Conservation (phyloP, 2,888 invertebrate species). For the Drosophila pseudotalamancana region DNA sequence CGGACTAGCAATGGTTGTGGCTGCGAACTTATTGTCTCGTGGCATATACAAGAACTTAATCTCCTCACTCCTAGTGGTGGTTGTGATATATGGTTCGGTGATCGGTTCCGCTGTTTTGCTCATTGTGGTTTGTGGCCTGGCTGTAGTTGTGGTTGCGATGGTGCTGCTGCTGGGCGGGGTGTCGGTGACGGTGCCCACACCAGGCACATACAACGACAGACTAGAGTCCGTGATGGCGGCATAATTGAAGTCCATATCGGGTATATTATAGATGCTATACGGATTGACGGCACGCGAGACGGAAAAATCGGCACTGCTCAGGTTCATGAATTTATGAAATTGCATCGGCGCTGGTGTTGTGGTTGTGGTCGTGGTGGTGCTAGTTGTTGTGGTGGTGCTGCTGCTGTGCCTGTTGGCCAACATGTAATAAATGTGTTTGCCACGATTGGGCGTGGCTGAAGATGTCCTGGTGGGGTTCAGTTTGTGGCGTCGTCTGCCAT, state of each 20-base stretch:
- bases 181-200: conserved; percentile 55
- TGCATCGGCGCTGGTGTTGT: conserved; percentile 34
- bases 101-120: neutral
- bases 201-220: conserved; percentile 57
- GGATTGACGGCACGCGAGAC: conserved; percentile 47
- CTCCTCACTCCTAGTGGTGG: neutral
- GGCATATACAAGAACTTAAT: conserved; percentile 18
- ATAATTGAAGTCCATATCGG: conserved; percentile 56
- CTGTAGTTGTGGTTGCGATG: conserved; percentile 13
- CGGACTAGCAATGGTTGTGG: neutral
- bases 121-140: neutral
- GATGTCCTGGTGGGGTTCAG: neutral
- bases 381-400: neutral
- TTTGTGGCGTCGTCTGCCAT: conserved; percentile 12
- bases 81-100: neutral
- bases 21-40: no score
- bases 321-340: conserved; percentile 18
- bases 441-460: neutral
- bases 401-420: neutral
- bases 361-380: conserved; percentile 3
- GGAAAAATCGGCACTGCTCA: conserved; percentile 39
- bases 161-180: conserved; percentile 27
- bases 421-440: neutral
- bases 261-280: conserved; percentile 60
- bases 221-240: conserved; percentile 43